Conservation (phyloP, 2,113 vertebrate genomes). For the Lophochroa leadbeateri region DNA sequence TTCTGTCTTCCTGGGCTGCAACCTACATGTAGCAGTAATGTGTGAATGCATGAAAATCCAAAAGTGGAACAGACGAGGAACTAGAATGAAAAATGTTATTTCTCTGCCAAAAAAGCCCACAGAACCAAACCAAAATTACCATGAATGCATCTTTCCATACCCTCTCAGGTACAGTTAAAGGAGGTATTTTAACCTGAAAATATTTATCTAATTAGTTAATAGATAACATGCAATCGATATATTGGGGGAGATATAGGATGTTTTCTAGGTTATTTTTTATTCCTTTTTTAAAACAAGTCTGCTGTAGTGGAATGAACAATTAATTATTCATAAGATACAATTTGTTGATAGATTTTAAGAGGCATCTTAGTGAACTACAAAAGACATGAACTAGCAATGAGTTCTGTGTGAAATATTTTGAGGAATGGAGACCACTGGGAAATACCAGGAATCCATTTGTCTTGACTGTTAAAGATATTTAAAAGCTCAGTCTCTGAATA, state of each 20-base stretch:
- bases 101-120: not conserved
- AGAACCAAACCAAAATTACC: not conserved
- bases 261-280: not conserved
- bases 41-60: not conserved
- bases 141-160: not conserved
- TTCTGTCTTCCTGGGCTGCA: not conserved
- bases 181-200: not conserved
- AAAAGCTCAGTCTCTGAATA: constrained; percentile 54
- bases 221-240: not conserved
- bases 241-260: not conserved
- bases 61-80: not conserved
- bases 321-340: not conserved
- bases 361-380: not conserved
- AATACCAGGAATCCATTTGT: not conserved
- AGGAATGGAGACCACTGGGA: not conserved
- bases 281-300: not conserved
- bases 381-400: not conserved
- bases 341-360: not conserved
- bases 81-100: not conserved
- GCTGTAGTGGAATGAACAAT: not conserved
- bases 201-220: not conserved
- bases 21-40: not conserved
- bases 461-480: not conserved
- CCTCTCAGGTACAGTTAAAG: not conserved
- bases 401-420: not conserved